phyloP scores from a whole-genome alignment of 2,797 vertebrate species.

The Xerus rutilus region DNA sequence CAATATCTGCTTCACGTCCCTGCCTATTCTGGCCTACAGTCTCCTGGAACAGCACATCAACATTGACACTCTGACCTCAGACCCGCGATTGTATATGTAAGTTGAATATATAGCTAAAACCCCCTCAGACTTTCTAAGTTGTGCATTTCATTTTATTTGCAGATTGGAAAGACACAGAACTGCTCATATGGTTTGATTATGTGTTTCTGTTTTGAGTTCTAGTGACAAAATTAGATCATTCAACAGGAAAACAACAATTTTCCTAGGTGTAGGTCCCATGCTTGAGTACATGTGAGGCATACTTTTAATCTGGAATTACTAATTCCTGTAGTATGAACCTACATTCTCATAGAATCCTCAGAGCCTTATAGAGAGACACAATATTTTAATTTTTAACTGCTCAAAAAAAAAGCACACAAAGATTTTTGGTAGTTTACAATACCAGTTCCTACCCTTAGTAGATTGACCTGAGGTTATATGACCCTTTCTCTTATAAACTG shows the following conservation, averaged over 20 bases:
- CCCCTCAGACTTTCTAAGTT: neutral
- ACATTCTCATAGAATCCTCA: neutral
- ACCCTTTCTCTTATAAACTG: neutral
- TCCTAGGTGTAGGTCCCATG: neutral
- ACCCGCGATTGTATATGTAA: slow-evolving; percentile 96
- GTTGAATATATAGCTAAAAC: slow-evolving; percentile 62
- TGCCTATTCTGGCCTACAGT: slow-evolving; percentile 98
- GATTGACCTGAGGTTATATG: slow-evolving; percentile 5
- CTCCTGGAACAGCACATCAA: slow-evolving; percentile 97
- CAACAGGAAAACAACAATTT: neutral
- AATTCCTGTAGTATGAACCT: neutral
- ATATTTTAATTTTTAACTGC: slow-evolving; percentile 30
- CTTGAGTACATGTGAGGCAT: neutral
- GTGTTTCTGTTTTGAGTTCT: slow-evolving; percentile 10
- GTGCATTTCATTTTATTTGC: slow-evolving; percentile 8
- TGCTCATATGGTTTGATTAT: neutral
- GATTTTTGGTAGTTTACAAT: slow-evolving; percentile 6
- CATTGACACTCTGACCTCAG: slow-evolving; percentile 93
- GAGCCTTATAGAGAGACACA: neutral
- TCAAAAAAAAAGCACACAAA: neutral
- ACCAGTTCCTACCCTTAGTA: neutral
- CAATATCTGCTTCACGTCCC: slow-evolving; percentile 99
- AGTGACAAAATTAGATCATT: slow-evolving; percentile 25
- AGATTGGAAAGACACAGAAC: neutral
- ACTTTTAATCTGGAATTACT: slow-evolving; percentile 25